Evolutionary conservation across 2,797 vertebrate species (phyloP).

Genomic region (Ptychadena robeensis): DNA sequence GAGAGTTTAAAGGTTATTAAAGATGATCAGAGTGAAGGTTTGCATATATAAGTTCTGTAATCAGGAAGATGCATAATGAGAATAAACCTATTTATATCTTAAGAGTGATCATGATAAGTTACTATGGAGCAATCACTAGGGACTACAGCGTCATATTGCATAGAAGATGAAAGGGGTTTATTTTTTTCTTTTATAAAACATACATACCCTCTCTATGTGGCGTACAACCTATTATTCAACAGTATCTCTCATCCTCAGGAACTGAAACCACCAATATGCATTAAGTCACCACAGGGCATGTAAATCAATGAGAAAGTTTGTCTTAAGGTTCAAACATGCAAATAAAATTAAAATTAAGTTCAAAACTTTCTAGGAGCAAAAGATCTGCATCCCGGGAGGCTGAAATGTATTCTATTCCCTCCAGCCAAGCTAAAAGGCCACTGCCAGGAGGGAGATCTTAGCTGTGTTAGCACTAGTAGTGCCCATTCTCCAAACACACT

Average conservation of each 20-base stretch:
- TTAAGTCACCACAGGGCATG: not conserved
- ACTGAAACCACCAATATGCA: not conserved
- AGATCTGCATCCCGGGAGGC: no score
- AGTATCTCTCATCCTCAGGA: not conserved
- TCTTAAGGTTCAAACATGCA: no score
- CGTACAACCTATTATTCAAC: not conserved
- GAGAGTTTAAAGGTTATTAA: no score
- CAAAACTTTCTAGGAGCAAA: no score
- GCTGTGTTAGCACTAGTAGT: no score
- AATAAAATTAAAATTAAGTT: no score
- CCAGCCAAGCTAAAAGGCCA: no score
- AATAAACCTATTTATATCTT: slow-evolving; percentile 66
- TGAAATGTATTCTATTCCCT: no score
- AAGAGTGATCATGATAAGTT: slow-evolving; percentile 66
- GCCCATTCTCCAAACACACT: no score
- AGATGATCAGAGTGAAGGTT: not conserved
- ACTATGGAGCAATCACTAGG: slow-evolving; percentile 66
- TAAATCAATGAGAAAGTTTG: no score
- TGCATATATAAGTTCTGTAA: slow-evolving; percentile 54
- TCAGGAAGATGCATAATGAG: slow-evolving; percentile 69
- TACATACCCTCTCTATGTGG: not conserved
- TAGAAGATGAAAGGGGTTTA: not conserved
- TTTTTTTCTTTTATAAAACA: not conserved
- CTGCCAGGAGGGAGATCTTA: no score
- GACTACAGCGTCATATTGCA: slow-evolving; percentile 58